Conservation (phyloP, 23 tunicate species). For the Ascidia mentula region DNA sequence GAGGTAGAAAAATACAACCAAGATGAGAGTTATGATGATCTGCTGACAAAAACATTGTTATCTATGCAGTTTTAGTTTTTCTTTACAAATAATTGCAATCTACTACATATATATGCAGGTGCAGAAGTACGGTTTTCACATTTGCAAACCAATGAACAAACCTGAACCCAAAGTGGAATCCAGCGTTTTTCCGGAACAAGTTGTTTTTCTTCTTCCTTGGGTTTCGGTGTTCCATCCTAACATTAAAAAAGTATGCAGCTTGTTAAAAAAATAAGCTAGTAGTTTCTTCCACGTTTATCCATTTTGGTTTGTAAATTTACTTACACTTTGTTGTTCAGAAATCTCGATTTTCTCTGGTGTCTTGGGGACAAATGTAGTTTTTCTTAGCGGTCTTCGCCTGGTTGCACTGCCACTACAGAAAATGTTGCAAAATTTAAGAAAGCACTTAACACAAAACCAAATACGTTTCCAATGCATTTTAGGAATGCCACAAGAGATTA, state of each 20-base stretch:
- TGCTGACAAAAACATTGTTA: too few species aligned
- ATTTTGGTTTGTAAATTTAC: background rate
- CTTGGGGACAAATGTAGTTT: background rate
- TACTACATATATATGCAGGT: too few species aligned
- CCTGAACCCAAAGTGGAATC: conserved; percentile 47
- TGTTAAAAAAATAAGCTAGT: too few species aligned
- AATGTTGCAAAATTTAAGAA: too few species aligned
- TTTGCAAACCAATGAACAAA: background rate
- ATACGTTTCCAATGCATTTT: too few species aligned
- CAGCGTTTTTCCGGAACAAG: conserved; percentile 28
- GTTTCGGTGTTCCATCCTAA: conserved; percentile 4
- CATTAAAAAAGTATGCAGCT: background rate
- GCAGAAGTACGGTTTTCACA: too few species aligned
- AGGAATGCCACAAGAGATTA: too few species aligned
- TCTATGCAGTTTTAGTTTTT: too few species aligned
- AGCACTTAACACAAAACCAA: too few species aligned
- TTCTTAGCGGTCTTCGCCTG: conserved; percentile 25
- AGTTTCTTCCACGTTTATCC: background rate
- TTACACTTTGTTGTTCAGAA: background rate
- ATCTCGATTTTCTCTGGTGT: background rate
- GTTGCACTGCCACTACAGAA: conserved; percentile 38
- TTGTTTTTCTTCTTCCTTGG: background rate
- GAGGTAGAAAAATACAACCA: conserved; percentile 48
- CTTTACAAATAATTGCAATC: too few species aligned
- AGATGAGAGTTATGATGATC: conserved; percentile 9